Evolutionary conservation across 1,140 invertebrate genomes (phyloP), one percentile per base, ranked within the genome.

Genomic region (Choristoneura fumiferana): DNA sequence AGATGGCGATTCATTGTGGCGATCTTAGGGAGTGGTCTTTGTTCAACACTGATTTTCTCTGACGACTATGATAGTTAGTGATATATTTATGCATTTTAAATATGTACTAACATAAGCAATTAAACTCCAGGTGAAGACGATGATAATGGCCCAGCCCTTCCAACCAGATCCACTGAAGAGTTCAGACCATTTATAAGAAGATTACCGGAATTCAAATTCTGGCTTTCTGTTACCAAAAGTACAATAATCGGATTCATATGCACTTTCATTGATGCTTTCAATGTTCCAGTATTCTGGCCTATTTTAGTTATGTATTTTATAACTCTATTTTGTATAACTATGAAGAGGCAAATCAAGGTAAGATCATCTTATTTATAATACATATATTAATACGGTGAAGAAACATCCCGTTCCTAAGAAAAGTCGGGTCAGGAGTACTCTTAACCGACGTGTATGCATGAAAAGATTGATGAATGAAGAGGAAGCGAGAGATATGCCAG

Each of bases 281-380:
- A 99, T 92, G 95, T 99, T 82, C 99, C 99, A 78, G 99, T 99
- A 71, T 99, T 99, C 89, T 99, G 99, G 99, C 99, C 99, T 43
- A 99, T 99, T 69, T 92, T 99, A 77, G 97, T 99, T 59, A 98
- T 99, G 95, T 99, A 99, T 90, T 99, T 99, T 90, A 96, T 99
- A 78, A 98, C 98, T 36, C 90, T 99, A 63, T 98, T 99, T 85
- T 97, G 96, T 88, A 96, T 99, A 72, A 99, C 98, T 49, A 99
- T 99, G 98, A 99, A 99, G 90, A 94, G 98, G 80, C 99, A 99
- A 93, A 99, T 99, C 73, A 98, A 96, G 94, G 97, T 98, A 92
- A 92, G 88, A 12, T 8, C 22, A 52, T 63, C 49, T 22, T 38
- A 58, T 45, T 57, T 58, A 22, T 49, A 2, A 13, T 52, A 43